Conservation (phyloP, 2,113 vertebrate species). For the Pluvianellus socialis region DNA sequence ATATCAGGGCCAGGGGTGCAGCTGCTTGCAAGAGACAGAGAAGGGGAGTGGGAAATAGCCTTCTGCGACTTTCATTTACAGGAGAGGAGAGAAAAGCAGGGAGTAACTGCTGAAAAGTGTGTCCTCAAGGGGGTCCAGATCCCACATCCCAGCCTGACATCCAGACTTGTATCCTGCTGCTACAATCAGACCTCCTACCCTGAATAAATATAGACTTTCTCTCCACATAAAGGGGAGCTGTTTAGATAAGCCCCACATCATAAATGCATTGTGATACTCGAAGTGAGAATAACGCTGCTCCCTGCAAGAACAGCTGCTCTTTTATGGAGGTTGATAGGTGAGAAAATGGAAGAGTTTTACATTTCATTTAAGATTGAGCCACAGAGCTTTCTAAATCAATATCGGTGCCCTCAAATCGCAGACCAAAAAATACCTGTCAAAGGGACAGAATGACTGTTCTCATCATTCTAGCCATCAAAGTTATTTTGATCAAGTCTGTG, state of each 20-base stretch:
- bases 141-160: background rate
- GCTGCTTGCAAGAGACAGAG: background rate
- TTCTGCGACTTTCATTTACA: background rate
- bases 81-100: background rate
- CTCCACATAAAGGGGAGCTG: background rate
- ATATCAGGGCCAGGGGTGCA: background rate
- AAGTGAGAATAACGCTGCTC: background rate
- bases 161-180: background rate
- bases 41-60: background rate
- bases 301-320: background rate
- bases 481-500: constrained; percentile 54
- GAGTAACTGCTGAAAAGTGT: background rate
- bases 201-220: background rate
- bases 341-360: constrained; percentile 36
- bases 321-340: background rate
- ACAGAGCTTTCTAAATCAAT: constrained; percentile 48
- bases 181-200: background rate
- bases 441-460: constrained; percentile 26
- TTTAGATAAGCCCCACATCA: background rate
- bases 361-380: constrained; percentile 27
- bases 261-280: background rate
- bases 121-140: background rate
- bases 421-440: constrained; percentile 37
- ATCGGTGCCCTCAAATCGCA: constrained; percentile 43
- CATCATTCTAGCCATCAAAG: constrained; percentile 55